A percentile compares a stretch with the other conserved stretches of the same genome.
Evolutionary conservation across 1,140 invertebrate genomes (phyloP).

Genomic region (Macrostomum lignano): DNA sequence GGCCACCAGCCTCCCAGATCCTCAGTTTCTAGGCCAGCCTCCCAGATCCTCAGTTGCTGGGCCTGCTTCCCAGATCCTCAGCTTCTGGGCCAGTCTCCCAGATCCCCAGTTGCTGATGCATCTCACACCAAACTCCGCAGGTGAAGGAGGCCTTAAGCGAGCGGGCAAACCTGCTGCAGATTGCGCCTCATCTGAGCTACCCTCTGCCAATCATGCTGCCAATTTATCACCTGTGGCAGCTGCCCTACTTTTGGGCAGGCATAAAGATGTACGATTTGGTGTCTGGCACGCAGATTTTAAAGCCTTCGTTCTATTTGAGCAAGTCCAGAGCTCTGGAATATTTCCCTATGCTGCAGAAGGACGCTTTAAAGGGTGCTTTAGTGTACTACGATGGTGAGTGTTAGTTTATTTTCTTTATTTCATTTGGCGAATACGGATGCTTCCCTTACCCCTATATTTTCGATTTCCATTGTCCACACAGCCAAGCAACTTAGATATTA

Average conservation of each 20-base stretch:
- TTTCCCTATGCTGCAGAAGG: slow-evolving; percentile 76
- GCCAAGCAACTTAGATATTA: too few relatives aligned
- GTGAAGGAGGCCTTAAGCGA: slow-evolving; percentile 82
- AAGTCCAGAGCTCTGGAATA: slow-evolving; percentile 73
- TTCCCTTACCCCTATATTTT: too few relatives aligned
- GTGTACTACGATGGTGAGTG: slow-evolving; percentile 98
- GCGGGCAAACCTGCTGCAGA: slow-evolving; percentile 62
- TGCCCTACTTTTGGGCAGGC: slow-evolving; percentile 90
- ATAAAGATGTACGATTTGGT: slow-evolving; percentile 96
- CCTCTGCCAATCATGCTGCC: slow-evolving; percentile 92
- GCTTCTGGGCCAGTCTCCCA: too few relatives aligned
- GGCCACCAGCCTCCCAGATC: too few relatives aligned
- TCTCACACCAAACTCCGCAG: too few relatives aligned
- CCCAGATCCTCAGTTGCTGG: too few relatives aligned
- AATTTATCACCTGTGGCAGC: slow-evolving; percentile 88
- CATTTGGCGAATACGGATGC: too few relatives aligned
- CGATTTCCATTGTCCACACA: too few relatives aligned
- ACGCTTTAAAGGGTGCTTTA: slow-evolving; percentile 70
- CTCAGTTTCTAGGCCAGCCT: too few relatives aligned
- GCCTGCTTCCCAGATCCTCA: too few relatives aligned
- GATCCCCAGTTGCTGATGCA: too few relatives aligned
- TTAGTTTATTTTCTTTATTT: too few relatives aligned
- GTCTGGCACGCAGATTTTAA: slow-evolving; percentile 69
- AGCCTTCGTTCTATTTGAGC: slow-evolving; percentile 68
- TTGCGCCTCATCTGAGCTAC: slow-evolving; percentile 78